Evolutionary conservation across 2,797 vertebrate genomes (phyloP).

Genomic region (Coluber constrictor): DNA sequence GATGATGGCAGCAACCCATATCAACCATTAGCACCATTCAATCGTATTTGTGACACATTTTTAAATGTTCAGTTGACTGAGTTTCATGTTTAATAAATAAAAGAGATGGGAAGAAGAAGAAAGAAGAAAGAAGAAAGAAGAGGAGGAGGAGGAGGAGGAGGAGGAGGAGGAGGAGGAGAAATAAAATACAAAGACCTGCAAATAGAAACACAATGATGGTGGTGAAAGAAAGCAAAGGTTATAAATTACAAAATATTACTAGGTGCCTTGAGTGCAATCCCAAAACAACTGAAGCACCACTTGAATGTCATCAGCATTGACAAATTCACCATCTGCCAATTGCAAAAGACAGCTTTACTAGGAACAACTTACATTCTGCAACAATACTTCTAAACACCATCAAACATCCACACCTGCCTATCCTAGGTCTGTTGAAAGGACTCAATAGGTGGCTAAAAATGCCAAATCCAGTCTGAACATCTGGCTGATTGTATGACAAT

Average conservation of each 20-base stretch:
- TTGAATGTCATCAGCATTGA: not conserved
- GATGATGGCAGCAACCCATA: no score
- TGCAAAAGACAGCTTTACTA: not conserved
- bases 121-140: no score
- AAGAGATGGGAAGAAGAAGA: no score
- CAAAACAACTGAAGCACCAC: not conserved
- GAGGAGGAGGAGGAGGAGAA: not conserved
- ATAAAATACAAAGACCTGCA: not conserved
- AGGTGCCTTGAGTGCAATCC: not conserved
- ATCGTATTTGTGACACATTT: no score
- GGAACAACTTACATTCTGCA: not conserved
- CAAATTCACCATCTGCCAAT: not conserved
- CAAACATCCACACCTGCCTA: not conserved
- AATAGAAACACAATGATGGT: not conserved
- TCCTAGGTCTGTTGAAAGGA: not conserved
- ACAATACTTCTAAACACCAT: not conserved
- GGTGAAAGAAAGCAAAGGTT: not conserved
- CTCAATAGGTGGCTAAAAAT: not conserved
- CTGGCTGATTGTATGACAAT: not conserved
- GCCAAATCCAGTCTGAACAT: not conserved
- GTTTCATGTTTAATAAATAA: no score
- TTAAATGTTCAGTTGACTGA: no score
- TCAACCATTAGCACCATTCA: no score
- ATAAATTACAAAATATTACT: not conserved
- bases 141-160: no score